These are phyloP conservation scores for Thereva nobilitata DNA, from an alignment of 2,888 invertebrate species.

Conservation along the genomic window DNA sequence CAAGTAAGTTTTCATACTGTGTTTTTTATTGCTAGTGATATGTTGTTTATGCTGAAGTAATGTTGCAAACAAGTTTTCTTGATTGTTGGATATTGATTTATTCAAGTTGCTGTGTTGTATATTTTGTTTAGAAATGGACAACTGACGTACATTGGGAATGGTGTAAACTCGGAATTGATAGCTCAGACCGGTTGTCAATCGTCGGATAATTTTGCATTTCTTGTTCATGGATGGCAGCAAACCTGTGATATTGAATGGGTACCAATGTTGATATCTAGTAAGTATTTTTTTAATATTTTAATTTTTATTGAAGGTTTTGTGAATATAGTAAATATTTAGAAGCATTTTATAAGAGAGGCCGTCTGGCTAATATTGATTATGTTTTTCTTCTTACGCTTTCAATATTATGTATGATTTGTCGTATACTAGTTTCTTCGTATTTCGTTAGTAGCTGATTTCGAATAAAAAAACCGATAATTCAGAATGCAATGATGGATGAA, in stretches of 20 bases:
- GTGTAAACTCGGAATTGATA: slow-evolving; percentile 36
- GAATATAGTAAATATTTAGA: too few relatives aligned
- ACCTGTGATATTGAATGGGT: slow-evolving; percentile 53
- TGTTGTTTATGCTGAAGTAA: background rate
- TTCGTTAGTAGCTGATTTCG: too few relatives aligned
- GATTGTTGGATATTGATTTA: too few relatives aligned
- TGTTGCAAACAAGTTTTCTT: background rate
- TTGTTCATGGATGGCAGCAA: slow-evolving; percentile 56
- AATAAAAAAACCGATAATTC: too few relatives aligned
- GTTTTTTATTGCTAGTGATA: background rate
- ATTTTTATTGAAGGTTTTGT: background rate
- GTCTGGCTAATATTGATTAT: too few relatives aligned
- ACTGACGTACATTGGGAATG: slow-evolving; percentile 36
- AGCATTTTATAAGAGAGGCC: too few relatives aligned
- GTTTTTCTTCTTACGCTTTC: too few relatives aligned
- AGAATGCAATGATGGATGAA: too few relatives aligned
- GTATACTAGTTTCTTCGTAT: too few relatives aligned
- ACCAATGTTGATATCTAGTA: slow-evolving; percentile 49
- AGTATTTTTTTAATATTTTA: slow-evolving; percentile 34
- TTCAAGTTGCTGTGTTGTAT: background rate
- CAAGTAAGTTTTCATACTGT: slow-evolving; percentile 9
- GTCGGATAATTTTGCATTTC: slow-evolving; percentile 52
- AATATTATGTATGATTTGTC: too few relatives aligned
- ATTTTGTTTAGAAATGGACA: slow-evolving; percentile 36
- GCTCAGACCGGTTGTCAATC: slow-evolving; percentile 45